Conservation (phyloP, 2,888 invertebrate genomes). For the Antheraea assamensis region DNA sequence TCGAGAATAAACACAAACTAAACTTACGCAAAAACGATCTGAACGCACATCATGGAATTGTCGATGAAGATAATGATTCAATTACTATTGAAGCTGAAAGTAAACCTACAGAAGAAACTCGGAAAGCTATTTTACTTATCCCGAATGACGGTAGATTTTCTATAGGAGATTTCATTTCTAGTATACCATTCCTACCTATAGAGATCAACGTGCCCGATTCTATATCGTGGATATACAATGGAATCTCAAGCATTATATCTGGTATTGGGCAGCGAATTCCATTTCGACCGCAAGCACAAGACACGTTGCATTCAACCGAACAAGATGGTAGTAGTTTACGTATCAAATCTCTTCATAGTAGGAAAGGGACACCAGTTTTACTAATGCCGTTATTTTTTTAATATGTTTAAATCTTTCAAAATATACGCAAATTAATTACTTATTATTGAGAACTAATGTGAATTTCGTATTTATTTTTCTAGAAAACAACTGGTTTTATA, state of each 20-base stretch:
- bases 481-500: too few relatives aligned
- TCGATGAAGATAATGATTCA: constrained; percentile 54
- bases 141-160: constrained; percentile 51
- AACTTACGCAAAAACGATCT: constrained; percentile 12
- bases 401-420: background rate
- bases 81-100: constrained; percentile 56
- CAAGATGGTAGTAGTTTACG: constrained; percentile 39
- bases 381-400: constrained; percentile 43
- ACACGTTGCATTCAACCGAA: constrained; percentile 23
- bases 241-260: constrained; percentile 58
- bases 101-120: constrained; percentile 28
- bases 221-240: constrained; percentile 68
- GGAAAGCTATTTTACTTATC: constrained; percentile 47
- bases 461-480: background rate
- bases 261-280: constrained; percentile 60
- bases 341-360: constrained; percentile 41
- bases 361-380: constrained; percentile 46
- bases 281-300: constrained; percentile 42
- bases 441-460: too few relatives aligned
- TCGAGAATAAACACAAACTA: constrained; percentile 29
- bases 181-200: constrained; percentile 82
- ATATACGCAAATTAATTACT: too few relatives aligned
- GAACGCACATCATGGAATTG: constrained; percentile 38
- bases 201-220: constrained; percentile 85
- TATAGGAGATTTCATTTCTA: constrained; percentile 75